Conservation (phyloP, 2,113 vertebrate species). For the Otocyon megalotis region DNA sequence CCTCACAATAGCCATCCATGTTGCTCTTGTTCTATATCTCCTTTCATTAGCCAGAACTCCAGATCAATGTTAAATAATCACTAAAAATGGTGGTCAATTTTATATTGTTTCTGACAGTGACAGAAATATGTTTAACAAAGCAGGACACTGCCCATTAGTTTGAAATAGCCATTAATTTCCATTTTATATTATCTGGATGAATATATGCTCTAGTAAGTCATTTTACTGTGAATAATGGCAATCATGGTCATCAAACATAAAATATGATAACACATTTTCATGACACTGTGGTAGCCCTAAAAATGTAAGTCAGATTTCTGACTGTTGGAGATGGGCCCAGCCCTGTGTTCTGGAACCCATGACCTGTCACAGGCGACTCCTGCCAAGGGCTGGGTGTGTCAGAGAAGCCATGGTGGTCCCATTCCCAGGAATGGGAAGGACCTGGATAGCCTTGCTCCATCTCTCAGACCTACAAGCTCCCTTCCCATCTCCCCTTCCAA, state of each 20-base stretch:
- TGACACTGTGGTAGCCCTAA: background rate
- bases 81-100: background rate
- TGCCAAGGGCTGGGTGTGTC: background rate
- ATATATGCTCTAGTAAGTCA: background rate
- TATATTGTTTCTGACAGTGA: background rate
- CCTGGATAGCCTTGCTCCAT: too few relatives aligned
- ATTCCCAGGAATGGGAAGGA: too few relatives aligned
- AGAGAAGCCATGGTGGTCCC: background rate
- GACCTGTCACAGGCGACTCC: background rate
- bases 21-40: background rate
- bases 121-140: background rate
- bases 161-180: background rate
- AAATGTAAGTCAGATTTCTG: background rate
- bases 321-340: background rate
- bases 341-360: background rate
- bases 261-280: background rate
- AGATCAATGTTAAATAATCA: conserved; percentile 1
- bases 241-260: background rate
- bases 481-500: too few relatives aligned
- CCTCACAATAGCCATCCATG: background rate
- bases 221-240: background rate
- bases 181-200: background rate
- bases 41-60: background rate
- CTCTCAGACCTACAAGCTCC: background rate
- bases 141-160: background rate